Base-by-base conservation (phyloP, 2,797 vertebrate genomes). In the Enteromius thamalakanensis region DNA sequence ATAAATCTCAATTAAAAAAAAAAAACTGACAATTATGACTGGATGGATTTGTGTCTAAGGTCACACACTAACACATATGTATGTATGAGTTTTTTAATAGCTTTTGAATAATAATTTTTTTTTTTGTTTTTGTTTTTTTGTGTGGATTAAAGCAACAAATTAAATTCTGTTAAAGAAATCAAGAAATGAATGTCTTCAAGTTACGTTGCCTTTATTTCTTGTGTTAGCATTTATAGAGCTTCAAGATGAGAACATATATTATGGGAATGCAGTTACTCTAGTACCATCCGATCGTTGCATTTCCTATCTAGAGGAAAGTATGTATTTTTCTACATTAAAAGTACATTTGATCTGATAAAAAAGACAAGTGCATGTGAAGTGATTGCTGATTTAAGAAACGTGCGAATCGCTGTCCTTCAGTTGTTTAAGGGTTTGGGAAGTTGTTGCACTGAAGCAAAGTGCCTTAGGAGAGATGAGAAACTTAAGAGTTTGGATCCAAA, bases 381-480 rank as follows among this genome's bases (percentile, higher is more conserved):
- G 45, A 29, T 69, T 55, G 75, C 81, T 75, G 23, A 37, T 45
- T 32, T 37, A 21, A 60, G 62, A 75, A 76, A 23, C 79, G 75
- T 65, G 79, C 85, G 14, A 9, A 58, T 82, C n/a, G 51, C 53
- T 76, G 40, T 84, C 84, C 76, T 87, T 84, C 83, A 40, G 76
- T 83, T 79, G 51, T 75, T 90, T 86, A 87, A 90, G 86, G 76
- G 77, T 79, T 88, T 84, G 82, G 86, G 86, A 87, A 88, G 93
- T 90, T 90, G 86, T 92, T 92, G 93, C 90, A 92, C 91, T 91
- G 92, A 94, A 94, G 90, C 90, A 92, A 90, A 92, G 97, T 99
- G 97, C 97, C 97, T 99, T 99, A 98, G 92, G 94, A 94, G 95
- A 87, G 93, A 92, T 21, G 67, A 79, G 85, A 85, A 90, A 64